Conservation (phyloP, 1,140 invertebrate species). For the Panagrolaimus sp. region DNA sequence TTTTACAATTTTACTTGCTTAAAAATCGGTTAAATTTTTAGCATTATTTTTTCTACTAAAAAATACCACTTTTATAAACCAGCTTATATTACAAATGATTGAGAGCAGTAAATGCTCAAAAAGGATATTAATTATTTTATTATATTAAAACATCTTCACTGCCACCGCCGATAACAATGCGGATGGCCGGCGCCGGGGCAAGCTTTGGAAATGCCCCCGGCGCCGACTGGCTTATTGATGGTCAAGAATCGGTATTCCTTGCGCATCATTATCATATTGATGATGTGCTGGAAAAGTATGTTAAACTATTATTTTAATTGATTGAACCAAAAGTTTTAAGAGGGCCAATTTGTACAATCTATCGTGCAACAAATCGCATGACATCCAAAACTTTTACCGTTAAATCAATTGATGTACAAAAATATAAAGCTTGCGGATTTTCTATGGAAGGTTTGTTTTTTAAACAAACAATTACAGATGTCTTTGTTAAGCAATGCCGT, state of each 20-base stretch:
- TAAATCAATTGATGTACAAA: conserved; percentile 89
- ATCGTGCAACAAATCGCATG: conserved; percentile 87
- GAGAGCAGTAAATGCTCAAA: too few relatives aligned
- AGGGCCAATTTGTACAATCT: conserved; percentile 91
- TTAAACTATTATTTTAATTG: conserved; percentile 3
- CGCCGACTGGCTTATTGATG: conserved; percentile 36
- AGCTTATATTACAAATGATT: too few relatives aligned
- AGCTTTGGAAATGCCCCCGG: not conserved
- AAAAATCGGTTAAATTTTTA: too few relatives aligned
- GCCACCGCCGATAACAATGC: not conserved
- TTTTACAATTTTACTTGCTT: too few relatives aligned
- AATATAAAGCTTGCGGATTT: conserved; percentile 46
- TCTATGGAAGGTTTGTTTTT: conserved; percentile 37
- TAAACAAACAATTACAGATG: too few relatives aligned
- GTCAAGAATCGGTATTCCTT: conserved; percentile 49
- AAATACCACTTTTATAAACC: too few relatives aligned
- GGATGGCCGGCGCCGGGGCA: not conserved
- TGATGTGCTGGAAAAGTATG: conserved; percentile 53
- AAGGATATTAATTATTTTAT: too few relatives aligned
- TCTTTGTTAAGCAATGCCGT: too few relatives aligned
- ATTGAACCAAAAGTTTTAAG: conserved; percentile 62
- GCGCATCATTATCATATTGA: conserved; percentile 51
- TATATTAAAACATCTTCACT: too few relatives aligned
- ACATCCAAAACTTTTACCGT: conserved; percentile 92
- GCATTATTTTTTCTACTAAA: too few relatives aligned